Evolutionary conservation across 2,888 invertebrate genomes (phyloP).

Genomic region (Clistopyga incitator): DNA sequence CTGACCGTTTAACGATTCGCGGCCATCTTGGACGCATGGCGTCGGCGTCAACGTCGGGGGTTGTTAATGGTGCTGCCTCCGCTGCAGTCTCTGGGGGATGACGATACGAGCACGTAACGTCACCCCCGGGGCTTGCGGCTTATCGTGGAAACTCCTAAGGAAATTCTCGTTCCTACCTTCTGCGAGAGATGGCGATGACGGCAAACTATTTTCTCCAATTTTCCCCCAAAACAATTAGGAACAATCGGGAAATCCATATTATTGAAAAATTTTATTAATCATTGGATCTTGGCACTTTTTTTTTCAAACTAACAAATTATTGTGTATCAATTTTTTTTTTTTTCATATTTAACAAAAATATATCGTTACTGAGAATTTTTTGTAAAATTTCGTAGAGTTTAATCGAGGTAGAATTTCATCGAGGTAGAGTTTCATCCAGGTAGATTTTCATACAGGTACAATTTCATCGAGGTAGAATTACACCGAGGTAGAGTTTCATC

Average conservation of each 20-base stretch:
- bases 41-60: slow-evolving; percentile 73
- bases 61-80: slow-evolving; percentile 65
- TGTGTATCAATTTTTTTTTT: too few species aligned
- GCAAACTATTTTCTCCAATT: slow-evolving; percentile 54
- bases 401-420: too few species aligned
- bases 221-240: not conserved
- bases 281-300: not conserved
- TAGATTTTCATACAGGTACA: too few species aligned
- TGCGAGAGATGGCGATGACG: slow-evolving; percentile 79
- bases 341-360: not conserved
- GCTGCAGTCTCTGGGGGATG: slow-evolving; percentile 51
- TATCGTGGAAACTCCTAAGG: slow-evolving; percentile 79
- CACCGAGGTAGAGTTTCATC: too few species aligned
- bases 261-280: not conserved
- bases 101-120: slow-evolving; percentile 73
- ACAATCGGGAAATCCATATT: not conserved
- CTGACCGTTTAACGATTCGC: slow-evolving; percentile 78
- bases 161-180: slow-evolving; percentile 78
- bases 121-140: slow-evolving; percentile 76
- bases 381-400: too few species aligned
- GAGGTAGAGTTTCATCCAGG: too few species aligned
- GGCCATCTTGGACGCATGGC: slow-evolving; percentile 78
- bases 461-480: too few species aligned
- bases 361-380: too few species aligned
- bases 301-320: too few species aligned